Evolutionary conservation across 2,113 vertebrate genomes (phyloP), one percentile per base, ranked within the genome.

Genomic region (Greenwoodochromis staneri): DNA sequence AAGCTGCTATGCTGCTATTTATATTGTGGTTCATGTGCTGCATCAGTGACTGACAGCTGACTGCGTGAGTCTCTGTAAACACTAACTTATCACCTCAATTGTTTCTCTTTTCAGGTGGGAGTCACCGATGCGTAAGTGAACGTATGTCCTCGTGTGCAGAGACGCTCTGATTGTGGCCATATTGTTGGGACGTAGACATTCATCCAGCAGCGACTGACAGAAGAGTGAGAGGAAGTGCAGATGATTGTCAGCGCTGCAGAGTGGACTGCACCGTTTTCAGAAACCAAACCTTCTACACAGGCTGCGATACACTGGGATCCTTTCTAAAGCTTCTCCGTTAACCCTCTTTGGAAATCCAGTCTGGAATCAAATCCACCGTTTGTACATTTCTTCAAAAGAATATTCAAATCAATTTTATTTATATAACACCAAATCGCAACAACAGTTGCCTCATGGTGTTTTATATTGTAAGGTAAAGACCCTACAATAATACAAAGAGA

Each of bases 111-210:
- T 78, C 71, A 78, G 71, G 6, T 78, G 71, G 71, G 42, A 78
- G 24, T 49, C 71, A 49, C 71, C 71, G 0, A 78, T 2, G 42
- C 1, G 71, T 29, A 78, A 49, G 42, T 78, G 1, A 78, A 49
- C 4, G 0, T 2, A 47, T 31, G 42, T 49, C 27, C 38, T 76
- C 0, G 4, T 76, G 1, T 47, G 40, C 0, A 76, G 1, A 73
- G 40, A 73, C 9, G 2, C 69, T 73, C 40, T 29, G 40, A 76
- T 45, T 78, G 71, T 7, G 27, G 71, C 24, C 71, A 47, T 78
- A 12, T n/a, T 31, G 24, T 27, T 78, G 42, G 24, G 10, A 78
- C 2, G 2, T 45, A 42, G 66, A 73, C 13, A 24, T 27, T 45
- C 8, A 7, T 17, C 38, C 66, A 1, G 21, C 21, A 73, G n/a